Conservation (phyloP, 2,888 invertebrate genomes). For the Itoplectis maculator region DNA sequence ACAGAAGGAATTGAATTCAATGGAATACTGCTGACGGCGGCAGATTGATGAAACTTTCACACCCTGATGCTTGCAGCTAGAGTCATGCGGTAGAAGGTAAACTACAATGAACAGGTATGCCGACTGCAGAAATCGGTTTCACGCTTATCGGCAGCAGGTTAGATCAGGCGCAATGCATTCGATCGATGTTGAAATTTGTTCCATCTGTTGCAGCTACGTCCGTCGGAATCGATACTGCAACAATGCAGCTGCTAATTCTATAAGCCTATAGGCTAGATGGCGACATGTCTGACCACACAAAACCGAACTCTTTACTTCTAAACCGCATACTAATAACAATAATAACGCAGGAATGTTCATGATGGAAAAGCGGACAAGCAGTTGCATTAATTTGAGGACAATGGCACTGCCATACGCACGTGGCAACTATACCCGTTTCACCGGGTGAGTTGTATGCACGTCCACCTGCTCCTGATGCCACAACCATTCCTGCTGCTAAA, state of each 20-base stretch:
- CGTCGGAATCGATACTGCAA: not conserved
- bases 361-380: slow-evolving; percentile 14
- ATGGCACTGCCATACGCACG: slow-evolving; percentile 21
- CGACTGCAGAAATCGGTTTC: slow-evolving; percentile 19
- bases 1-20: slow-evolving; percentile 5
- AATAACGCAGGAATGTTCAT: not conserved
- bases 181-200: slow-evolving; percentile 1
- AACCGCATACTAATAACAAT: not conserved
- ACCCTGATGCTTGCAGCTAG: not conserved
- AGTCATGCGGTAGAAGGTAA: slow-evolving; percentile 12
- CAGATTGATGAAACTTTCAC: not conserved
- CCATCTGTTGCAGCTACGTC: not conserved
- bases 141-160: slow-evolving; percentile 20
- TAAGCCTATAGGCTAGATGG: slow-evolving; percentile 17
- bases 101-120: not conserved
- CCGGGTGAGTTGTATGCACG: slow-evolving; percentile 4
- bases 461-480: not conserved
- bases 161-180: not conserved
- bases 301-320: not conserved
- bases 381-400: slow-evolving; percentile 32
- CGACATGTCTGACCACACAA: slow-evolving; percentile 2
- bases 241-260: not conserved
- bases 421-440: slow-evolving; percentile 4
- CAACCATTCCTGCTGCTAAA: slow-evolving; percentile 39
- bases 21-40: not conserved